Percentiles rank a stretch among this genome's conserved stretches.
Conservation (phyloP, 2,113 vertebrate species). For the Gavia stellata region DNA sequence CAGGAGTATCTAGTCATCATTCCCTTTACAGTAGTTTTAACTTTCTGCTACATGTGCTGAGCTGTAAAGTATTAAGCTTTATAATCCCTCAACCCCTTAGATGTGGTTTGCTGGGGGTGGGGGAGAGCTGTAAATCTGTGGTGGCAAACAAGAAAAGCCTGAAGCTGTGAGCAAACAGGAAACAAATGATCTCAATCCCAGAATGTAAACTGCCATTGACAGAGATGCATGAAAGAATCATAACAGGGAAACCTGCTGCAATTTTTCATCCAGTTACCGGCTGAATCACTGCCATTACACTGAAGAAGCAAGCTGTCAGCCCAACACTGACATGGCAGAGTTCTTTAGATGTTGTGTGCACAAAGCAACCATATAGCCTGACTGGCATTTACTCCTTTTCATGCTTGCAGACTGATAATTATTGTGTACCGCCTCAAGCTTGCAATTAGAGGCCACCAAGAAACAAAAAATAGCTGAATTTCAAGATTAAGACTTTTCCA, state of each 20-base stretch:
- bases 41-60: conserved; percentile 43
- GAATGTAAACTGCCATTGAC: conserved; percentile 73
- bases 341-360: neutral
- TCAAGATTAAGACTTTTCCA: conserved; percentile 28
- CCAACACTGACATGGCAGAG: conserved; percentile 24
- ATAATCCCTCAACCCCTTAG: conserved; percentile 86
- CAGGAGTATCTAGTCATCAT: conserved; percentile 51
- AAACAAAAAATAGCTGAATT: conserved; percentile 67
- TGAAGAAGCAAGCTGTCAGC: neutral
- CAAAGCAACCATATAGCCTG: conserved; percentile 33
- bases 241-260: conserved; percentile 52
- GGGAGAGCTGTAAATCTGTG: conserved; percentile 80
- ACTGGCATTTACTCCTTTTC: conserved; percentile 65
- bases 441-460: conserved; percentile 84
- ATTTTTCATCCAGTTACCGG: conserved; percentile 68
- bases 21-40: conserved; percentile 79
- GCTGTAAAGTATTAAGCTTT: conserved; percentile 82
- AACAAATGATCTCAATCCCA: conserved; percentile 85
- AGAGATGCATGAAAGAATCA: conserved; percentile 72
- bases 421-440: conserved; percentile 80
- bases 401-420: conserved; percentile 85
- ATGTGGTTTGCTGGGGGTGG: conserved; percentile 83
- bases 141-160: conserved; percentile 80
- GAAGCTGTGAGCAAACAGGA: conserved; percentile 89
- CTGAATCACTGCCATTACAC: conserved; percentile 9